These are phyloP conservation scores for Chrysochloris asiatica DNA, from an alignment of 2,113 vertebrate genomes.

Conservation along the genomic window DNA sequence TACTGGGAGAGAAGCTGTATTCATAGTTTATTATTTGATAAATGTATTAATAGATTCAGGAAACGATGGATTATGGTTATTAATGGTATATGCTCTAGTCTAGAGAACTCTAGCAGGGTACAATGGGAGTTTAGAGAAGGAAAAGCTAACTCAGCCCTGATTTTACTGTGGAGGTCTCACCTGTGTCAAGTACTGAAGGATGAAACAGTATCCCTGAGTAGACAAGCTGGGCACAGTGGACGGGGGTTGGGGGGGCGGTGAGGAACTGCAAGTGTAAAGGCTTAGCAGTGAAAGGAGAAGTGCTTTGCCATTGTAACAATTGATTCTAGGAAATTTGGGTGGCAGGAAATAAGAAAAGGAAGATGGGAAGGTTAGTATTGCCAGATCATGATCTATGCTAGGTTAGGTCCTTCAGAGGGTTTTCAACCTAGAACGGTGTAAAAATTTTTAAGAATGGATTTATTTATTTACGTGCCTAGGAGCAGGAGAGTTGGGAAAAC, in stretches of 20 bases:
- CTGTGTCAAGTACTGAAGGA: neutral
- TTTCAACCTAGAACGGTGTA: neutral
- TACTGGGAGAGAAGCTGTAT: neutral
- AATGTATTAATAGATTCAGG: neutral
- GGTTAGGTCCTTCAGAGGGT: neutral
- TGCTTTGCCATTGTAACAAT: neutral
- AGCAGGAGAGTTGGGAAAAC: neutral
- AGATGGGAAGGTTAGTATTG: neutral
- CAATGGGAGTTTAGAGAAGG: neutral
- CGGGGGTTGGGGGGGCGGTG: neutral
- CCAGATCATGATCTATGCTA: neutral
- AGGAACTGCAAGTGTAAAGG: neutral
- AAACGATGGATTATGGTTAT: neutral
- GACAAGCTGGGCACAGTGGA: too few relatives aligned
- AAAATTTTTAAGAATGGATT: neutral
- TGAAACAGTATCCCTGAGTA: neutral
- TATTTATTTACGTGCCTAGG: conserved; percentile 13
- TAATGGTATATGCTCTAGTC: neutral
- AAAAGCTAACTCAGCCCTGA: neutral
- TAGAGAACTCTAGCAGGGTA: neutral
- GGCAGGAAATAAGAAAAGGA: neutral
- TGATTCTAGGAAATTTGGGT: neutral
- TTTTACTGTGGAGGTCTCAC: neutral
- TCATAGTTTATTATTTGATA: neutral
- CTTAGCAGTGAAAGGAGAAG: neutral